A percentile compares a stretch with the other conserved stretches of the same genome.
Evolutionary conservation across 2,888 invertebrate species (phyloP).

Genomic region (Drosophila meridionalis): DNA sequence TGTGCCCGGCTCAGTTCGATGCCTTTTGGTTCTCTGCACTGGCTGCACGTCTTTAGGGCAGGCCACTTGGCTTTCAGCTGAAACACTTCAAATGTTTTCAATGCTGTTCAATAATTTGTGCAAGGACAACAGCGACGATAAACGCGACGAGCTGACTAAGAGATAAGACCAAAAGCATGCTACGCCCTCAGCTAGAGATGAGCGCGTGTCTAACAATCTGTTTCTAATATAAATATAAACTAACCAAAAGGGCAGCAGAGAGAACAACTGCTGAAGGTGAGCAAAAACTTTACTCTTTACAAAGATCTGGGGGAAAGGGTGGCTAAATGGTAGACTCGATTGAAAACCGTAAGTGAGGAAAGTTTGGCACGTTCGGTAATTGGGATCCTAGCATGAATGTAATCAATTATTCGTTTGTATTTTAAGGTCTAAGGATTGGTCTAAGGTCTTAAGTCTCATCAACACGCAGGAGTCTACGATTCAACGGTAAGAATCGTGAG

Average conservation of each 20-base stretch:
- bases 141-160: conserved; percentile 49
- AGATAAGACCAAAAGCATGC: conserved; percentile 33
- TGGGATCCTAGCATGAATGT: too few species aligned
- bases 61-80: conserved; percentile 53
- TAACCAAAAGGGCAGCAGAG: neutral
- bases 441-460: too few species aligned
- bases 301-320: too few species aligned
- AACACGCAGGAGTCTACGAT: too few species aligned
- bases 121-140: conserved; percentile 58
- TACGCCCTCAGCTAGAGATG: conserved; percentile 27
- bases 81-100: conserved; percentile 77
- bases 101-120: conserved; percentile 80
- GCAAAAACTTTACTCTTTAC: too few species aligned
- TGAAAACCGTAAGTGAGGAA: too few species aligned
- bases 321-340: too few species aligned
- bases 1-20: neutral
- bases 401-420: too few species aligned
- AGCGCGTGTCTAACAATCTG: neutral
- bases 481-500: too few species aligned
- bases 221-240: neutral
- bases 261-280: neutral
- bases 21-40: neutral
- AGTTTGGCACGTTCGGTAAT: too few species aligned
- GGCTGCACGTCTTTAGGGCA: conserved; percentile 9
- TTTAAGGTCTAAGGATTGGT: too few species aligned